Base-by-base conservation (phyloP, 2,797 vertebrate genomes). In the Carduelis carduelis region DNA sequence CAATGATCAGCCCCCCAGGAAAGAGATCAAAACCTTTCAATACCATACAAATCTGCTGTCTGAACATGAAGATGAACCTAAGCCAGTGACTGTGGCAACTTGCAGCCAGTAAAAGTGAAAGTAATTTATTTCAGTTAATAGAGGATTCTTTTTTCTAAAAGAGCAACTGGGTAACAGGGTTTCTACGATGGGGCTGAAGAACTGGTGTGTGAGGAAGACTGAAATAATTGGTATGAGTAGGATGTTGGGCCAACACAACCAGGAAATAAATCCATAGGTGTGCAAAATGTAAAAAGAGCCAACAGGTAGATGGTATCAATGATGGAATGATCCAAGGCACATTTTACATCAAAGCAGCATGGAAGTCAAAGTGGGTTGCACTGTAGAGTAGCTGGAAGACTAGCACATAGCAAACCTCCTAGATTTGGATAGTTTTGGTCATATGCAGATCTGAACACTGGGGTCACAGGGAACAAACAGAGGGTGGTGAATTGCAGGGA, bases 11-110 rank as follows among this genome's bases (percentile, higher is more conserved):
- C 19, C 14, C 37, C 30, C 8, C 19, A 43, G 61, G 79, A 90
- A 84, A 63, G 24, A 94, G 57, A 85, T 43, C 41, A 76, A 84
- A 90, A 83, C n/a, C 41, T 83, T 74, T 87, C 49, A 53, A 6
- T 59, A 59, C 52, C 41, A 24, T 23, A 61, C 37, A 85, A 83
- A 86, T 41, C 61, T 60, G 47, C 49, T 74, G 26, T 43, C 43
- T 59, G n/a, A 76, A 56, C 35, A 37, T 49, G 55, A 86, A 81
- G 46, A 78, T 37, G 70, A 91, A 83, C 8, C 3, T 30, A 55
- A 69, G 35, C 50, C 65, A 57, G 53, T 17, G 35, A 43, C 65
- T 68, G 59, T 47, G 39, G 24, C 52, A 41, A 76, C 52, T 37
- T 32, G 15, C 4, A 5, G 34, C 44, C 44, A 32, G 47, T 59